phyloP scores from a whole-genome alignment of 1,140 invertebrate species.

The Papilio glaucus region DNA sequence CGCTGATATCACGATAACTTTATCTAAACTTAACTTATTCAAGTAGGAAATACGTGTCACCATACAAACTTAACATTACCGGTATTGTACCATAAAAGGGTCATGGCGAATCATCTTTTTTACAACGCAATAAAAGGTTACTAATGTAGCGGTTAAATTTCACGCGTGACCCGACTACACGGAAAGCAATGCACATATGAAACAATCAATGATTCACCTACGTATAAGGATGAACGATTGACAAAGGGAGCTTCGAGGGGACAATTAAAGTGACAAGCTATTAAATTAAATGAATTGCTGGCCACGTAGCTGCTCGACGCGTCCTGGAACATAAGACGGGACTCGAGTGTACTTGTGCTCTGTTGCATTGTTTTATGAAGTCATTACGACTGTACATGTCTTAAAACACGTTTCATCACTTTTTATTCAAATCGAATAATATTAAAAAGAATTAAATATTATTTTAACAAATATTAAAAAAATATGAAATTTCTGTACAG shows the following conservation, averaged over 20 bases:
- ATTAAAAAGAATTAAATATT: background rate
- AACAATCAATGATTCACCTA: slow-evolving; percentile 66
- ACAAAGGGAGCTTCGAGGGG: slow-evolving; percentile 61
- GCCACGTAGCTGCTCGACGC: slow-evolving; percentile 47
- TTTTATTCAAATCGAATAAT: background rate
- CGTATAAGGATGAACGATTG: slow-evolving; percentile 57
- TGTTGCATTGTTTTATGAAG: slow-evolving; percentile 6
- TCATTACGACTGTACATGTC: background rate
- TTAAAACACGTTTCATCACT: background rate
- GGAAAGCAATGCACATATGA: slow-evolving; percentile 49
- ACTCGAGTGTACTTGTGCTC: background rate
- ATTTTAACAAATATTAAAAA: background rate
- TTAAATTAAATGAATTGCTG: slow-evolving; percentile 67
- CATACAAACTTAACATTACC: background rate
- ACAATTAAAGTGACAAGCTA: slow-evolving; percentile 69
- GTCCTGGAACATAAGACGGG: slow-evolving; percentile 22
- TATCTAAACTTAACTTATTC: background rate
- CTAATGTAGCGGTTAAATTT: slow-evolving; percentile 54
- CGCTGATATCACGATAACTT: background rate
- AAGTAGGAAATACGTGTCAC: background rate
- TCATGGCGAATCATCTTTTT: slow-evolving; percentile 39
- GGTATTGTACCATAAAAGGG: slow-evolving; percentile 2
- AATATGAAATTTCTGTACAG: background rate
- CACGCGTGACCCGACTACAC: slow-evolving; percentile 59
- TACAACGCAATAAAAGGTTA: slow-evolving; percentile 45